Conservation (phyloP, 2,797 vertebrate genomes). For the Fistularia commersonii region DNA sequence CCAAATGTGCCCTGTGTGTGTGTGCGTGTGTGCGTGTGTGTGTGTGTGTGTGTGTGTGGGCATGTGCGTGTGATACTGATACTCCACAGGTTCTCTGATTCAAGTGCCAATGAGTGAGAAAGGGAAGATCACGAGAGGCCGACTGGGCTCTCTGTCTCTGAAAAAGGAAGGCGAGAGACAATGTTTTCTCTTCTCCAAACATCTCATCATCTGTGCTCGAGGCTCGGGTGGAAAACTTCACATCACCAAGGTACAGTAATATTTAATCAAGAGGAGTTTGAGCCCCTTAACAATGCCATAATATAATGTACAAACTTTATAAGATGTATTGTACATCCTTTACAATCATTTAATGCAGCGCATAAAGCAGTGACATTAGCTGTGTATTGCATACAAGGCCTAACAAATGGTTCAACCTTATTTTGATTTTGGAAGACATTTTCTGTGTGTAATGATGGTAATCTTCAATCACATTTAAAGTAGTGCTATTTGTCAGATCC, state of each 20-base stretch:
- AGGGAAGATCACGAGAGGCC: constrained; percentile 89
- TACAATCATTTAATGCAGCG: too few relatives aligned
- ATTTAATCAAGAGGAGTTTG: not conserved
- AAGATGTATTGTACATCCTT: too few relatives aligned
- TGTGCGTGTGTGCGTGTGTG: constrained; percentile 6
- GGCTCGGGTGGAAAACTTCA: constrained; percentile 95
- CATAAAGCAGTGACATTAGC: too few relatives aligned
- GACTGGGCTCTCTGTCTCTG: constrained; percentile 93
- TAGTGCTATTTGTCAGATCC: too few relatives aligned
- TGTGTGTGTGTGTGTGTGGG: constrained; percentile 6
- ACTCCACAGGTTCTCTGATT: constrained; percentile 86
- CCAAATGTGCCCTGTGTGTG: not conserved
- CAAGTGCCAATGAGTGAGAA: constrained; percentile 96
- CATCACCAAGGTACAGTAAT: constrained; percentile 85
- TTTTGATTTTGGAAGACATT: too few relatives aligned
- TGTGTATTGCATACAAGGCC: too few relatives aligned
- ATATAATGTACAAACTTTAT: too few relatives aligned
- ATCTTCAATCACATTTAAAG: too few relatives aligned
- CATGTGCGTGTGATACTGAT: not conserved
- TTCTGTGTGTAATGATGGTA: too few relatives aligned
- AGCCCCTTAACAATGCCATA: too few relatives aligned
- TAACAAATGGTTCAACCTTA: too few relatives aligned
- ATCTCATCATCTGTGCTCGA: constrained; percentile 93
- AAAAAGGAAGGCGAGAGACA: constrained; percentile 94
- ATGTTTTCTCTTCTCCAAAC: constrained; percentile 98